Evolutionary conservation across 2,113 vertebrate genomes (phyloP).

Genomic region (Azemiops feae): DNA sequence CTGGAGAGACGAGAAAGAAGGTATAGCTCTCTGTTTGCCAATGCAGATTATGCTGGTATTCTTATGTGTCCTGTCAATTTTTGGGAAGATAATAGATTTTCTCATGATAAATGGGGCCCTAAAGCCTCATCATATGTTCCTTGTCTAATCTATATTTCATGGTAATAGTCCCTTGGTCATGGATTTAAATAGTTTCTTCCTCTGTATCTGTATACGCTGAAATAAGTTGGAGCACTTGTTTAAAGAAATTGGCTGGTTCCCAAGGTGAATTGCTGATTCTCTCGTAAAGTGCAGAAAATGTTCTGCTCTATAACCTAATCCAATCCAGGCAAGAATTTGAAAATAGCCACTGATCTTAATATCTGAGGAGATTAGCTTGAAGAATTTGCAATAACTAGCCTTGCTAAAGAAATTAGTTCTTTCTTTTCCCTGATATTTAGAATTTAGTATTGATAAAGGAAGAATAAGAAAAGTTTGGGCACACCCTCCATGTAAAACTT

Average conservation of each 20-base stretch:
- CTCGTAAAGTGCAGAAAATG: neutral
- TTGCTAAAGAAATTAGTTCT: neutral
- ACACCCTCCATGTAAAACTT: neutral
- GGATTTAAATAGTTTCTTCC: neutral
- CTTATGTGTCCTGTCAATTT: neutral
- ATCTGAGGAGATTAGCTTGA: neutral
- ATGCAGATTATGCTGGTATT: neutral
- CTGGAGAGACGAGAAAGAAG: neutral
- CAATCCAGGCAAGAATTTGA: constrained; percentile 1
- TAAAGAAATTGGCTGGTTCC: neutral
- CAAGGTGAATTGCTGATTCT: neutral
- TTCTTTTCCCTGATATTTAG: neutral
- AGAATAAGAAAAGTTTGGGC: neutral
- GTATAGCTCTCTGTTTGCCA: neutral
- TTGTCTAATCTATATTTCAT: constrained; percentile 2
- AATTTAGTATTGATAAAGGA: neutral
- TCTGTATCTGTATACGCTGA: neutral
- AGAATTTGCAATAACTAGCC: neutral
- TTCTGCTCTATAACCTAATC: neutral
- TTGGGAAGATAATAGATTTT: constrained; percentile 12
- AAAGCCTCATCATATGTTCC: constrained; percentile 8
- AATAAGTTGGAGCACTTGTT: constrained; percentile 14
- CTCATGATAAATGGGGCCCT: constrained; percentile 17
- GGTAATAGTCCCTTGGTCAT: neutral
- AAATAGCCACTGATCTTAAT: neutral